Base-by-base conservation (phyloP, 2,113 vertebrate genomes). In the Diadophis punctatus region DNA sequence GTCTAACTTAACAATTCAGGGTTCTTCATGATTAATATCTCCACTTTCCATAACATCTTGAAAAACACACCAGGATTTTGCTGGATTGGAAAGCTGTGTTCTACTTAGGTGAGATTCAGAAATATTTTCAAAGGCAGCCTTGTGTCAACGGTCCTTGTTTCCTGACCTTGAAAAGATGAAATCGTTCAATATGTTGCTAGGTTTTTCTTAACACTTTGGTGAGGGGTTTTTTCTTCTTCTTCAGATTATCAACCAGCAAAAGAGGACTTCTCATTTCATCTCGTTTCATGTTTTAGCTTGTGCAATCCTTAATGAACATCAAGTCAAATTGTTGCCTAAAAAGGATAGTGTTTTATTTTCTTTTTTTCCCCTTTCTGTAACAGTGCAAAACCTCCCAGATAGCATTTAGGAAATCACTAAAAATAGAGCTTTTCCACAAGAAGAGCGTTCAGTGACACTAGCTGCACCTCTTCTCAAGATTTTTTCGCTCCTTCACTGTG, bases 131-230 rank as follows among this genome's bases (percentile, higher is more conserved):
- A 92, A 88, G 80, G 30, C 23, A 9, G 46, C 46, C 8, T 20
- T 4, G 0, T 25, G 9, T 12, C 25, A n/a, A 27, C 14, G 20
- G 0, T 16, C 6, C 22, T 60, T 27, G 9, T 58, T 51, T 25
- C 22, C 53, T 60, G 14, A 30, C 92, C 92, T 90, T 92, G 92
- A 90, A 25, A 85, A 39, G 6, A 52, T 11, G 18, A 39, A 52
- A 86, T 49, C 5, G 51, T 86, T 88, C 90, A 90, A 86, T 80
- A 4, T 1, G 88, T 92, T 92, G 92, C 92, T 63, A 92, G 55
- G 92, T 34, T 51, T 63, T 86, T 2, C 2, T 46, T 14, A 20
- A 63, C 8, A 0, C 18, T 25, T 27, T n/a, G 3, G 43, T 9
- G 51, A 58, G 20, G 39, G 52, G 48, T 8, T 49, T 49, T 49